Evolutionary conservation across 2,113 vertebrate species (phyloP).

Genomic region (Eulemur macaco): DNA sequence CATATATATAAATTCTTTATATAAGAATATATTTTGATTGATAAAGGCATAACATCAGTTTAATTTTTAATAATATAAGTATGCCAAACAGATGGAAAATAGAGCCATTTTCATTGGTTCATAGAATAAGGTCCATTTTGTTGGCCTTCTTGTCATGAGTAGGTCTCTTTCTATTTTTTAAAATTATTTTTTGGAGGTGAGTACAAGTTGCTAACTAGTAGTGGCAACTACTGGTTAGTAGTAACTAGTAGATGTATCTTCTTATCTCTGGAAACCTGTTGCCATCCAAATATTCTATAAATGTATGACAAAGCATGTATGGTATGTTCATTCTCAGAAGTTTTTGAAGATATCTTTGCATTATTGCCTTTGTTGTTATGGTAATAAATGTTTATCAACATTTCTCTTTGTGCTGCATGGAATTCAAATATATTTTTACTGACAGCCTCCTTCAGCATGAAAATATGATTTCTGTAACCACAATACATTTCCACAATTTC

Average conservation of each 20-base stretch:
- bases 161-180: background rate
- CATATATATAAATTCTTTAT: background rate
- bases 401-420: background rate
- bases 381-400: conserved; percentile 53
- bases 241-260: background rate
- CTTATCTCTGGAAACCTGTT: background rate
- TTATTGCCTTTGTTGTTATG: conserved; percentile 19
- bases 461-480: background rate
- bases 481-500: background rate
- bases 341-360: conserved; percentile 1
- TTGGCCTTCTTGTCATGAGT: background rate
- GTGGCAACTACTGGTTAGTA: no score
- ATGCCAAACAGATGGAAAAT: background rate
- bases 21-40: background rate
- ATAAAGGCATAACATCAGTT: background rate
- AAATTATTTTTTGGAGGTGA: background rate
- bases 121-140: background rate
- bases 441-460: background rate
- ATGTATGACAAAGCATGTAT: background rate
- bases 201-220: background rate
- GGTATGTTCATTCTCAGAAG: background rate
- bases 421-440: background rate
- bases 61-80: background rate
- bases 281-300: background rate
- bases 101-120: background rate